These are phyloP conservation scores for Misgurnus anguillicaudatus DNA, from an alignment of 2,113 vertebrate species.

Conservation along the genomic window DNA sequence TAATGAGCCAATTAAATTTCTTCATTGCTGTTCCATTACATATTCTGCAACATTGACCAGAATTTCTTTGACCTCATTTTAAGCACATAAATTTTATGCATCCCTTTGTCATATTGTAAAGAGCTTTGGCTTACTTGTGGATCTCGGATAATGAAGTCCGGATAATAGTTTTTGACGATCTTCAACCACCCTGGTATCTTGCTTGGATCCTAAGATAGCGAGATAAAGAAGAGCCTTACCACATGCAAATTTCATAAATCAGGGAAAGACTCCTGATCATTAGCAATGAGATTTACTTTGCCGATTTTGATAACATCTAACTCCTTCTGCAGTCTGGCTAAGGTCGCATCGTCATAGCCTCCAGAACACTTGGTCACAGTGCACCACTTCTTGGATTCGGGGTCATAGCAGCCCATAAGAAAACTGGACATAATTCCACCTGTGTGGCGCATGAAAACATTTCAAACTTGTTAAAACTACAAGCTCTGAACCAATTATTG, in stretches of 20 bases:
- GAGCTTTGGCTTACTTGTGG: constrained; percentile 81
- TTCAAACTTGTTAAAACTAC: neutral
- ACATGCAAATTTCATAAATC: neutral
- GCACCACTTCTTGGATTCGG: constrained; percentile 91
- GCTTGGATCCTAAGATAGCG: constrained; percentile 81
- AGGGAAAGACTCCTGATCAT: neutral
- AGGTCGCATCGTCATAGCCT: constrained; percentile 91
- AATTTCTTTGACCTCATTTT: neutral
- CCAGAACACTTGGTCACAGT: constrained; percentile 96
- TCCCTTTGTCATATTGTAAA: neutral
- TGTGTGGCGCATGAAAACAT: constrained; percentile 57
- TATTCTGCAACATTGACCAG: neutral
- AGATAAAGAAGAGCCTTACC: constrained; percentile 15
- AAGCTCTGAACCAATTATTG: neutral
- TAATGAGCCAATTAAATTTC: constrained; percentile 7
- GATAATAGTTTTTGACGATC: constrained; percentile 97
- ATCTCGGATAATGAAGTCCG: constrained; percentile 93
- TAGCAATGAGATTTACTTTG: constrained; percentile 78
- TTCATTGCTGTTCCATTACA: constrained; percentile 6
- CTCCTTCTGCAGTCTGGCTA: constrained; percentile 91
- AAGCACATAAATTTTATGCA: constrained; percentile 2
- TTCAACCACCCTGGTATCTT: constrained; percentile 96
- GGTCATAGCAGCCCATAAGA: constrained; percentile 96
- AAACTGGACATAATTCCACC: constrained; percentile 99
- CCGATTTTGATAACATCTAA: constrained; percentile 98